Evolutionary conservation across 2,113 vertebrate species (phyloP).

Genomic region (Agapornis roseicollis): DNA sequence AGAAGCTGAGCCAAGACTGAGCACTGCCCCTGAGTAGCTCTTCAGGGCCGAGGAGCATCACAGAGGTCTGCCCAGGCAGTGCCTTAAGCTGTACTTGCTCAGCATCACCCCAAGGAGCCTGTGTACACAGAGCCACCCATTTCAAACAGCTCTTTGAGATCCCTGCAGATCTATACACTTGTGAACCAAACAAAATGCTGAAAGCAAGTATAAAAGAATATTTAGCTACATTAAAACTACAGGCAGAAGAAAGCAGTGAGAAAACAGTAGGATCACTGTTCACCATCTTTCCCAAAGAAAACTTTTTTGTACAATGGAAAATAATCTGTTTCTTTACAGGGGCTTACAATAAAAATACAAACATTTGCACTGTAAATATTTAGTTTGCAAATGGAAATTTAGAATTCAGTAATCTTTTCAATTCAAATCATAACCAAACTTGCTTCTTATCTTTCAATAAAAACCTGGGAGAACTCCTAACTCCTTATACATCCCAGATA

Average conservation of each 20-base stretch:
- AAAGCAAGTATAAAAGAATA: neutral
- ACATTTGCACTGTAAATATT: neutral
- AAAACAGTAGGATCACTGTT: neutral
- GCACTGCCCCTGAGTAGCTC: neutral
- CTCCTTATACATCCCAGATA: neutral
- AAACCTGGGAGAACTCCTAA: neutral
- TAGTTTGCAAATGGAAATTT: neutral
- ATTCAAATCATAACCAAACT: neutral
- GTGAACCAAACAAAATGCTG: neutral
- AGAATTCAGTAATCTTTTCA: neutral
- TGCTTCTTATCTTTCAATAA: neutral
- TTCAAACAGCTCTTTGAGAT: neutral
- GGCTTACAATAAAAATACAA: neutral
- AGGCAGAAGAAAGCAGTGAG: neutral
- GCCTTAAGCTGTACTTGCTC: neutral
- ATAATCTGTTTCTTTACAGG: neutral
- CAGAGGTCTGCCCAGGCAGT: neutral
- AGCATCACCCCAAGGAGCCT: neutral
- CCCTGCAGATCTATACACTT: neutral
- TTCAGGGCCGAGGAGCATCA: neutral
- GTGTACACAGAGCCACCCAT: rapidly evolving
- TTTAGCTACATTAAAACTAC: neutral
- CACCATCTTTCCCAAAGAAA: neutral
- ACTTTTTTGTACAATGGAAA: neutral
- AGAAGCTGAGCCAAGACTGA: neutral